phyloP scores from a whole-genome alignment of 2,113 vertebrate genomes.

The Casuarius casuarius region DNA sequence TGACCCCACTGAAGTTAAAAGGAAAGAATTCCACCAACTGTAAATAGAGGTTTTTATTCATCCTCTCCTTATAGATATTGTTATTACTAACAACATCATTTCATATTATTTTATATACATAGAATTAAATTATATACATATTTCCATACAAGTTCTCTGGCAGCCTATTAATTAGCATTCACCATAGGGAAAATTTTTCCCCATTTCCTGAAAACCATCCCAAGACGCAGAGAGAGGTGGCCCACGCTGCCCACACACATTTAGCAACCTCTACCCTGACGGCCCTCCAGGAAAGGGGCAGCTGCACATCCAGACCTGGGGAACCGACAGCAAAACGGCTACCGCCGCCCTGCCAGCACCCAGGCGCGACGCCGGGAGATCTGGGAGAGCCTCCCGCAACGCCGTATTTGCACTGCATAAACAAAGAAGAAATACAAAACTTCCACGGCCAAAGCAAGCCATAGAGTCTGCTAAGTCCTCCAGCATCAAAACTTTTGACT shows the following conservation, averaged over 20 bases:
- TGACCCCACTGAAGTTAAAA: not conserved
- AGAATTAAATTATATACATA: not conserved
- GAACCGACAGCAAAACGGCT: not conserved
- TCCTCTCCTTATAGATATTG: not conserved
- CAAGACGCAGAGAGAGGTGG: not conserved
- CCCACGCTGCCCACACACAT: not conserved
- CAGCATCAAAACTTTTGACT: not conserved
- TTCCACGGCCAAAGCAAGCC: not conserved
- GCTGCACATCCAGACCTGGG: not conserved
- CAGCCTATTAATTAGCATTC: not conserved
- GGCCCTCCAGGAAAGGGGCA: not conserved
- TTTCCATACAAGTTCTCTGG: not conserved
- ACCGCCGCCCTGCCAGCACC: not conserved
- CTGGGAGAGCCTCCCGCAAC: not conserved
- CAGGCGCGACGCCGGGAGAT: not conserved
- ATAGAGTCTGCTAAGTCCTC: not conserved
- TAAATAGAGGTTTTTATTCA: not conserved
- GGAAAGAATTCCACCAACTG: not conserved
- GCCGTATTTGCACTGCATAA: not conserved
- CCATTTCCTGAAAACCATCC: not conserved
- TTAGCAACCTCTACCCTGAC: not conserved
- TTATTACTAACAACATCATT: not conserved
- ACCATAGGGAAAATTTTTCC: not conserved
- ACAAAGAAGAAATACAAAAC: not conserved
- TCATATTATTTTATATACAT: too few relatives aligned